Base-by-base conservation (phyloP, 2,888 invertebrate species). In the Zootermopsis nevadensis region DNA sequence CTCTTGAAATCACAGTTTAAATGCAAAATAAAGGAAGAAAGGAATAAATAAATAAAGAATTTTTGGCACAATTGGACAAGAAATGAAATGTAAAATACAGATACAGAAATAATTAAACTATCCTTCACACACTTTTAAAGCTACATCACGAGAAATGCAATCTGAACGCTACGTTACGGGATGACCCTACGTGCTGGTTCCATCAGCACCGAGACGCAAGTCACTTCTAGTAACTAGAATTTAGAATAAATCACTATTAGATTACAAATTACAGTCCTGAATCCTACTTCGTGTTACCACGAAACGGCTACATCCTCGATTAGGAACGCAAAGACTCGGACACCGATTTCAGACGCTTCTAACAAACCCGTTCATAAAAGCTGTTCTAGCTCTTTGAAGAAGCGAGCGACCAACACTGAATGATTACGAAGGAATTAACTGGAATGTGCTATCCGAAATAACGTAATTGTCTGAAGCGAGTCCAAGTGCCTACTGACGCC, bases 1-100 rank as follows among this genome's bases (percentile, higher is more conserved):
- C 83, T 83, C 72, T 79, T 55, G 53, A 80, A 80, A 83, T 83
- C 83, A 83, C 83, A 83, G 83, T 72, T 83, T 69, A 80, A 83
- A 83, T 83, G 83, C 83, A 80, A 66, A 60, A 82, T 60, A 19
- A 53, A 30, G n/a, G n/a, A n/a, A n/a, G n/a, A n/a, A n/a, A n/a
- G n/a, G n/a, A 60, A 82, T 60, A 19, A 53, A 30, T 80, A 66
- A 83, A 81, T 33, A 33, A 80, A 72, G 33, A 67, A 31, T 6
- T 80, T 83, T 83, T 83, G 83, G 83, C 83, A 83, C 83, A 83
- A n/a, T 81, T 42, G 42, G 83, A 83, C 77, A 83, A 69, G 55
- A 83, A 55, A 83, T 79, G 67, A 72, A 79, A 83, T 67, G 67
- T 38, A 66, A 60, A 19, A 66, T 74, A 74, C 74, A 74, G 33